phyloP scores from a whole-genome alignment of 1,140 invertebrate species.

The Hyles vespertilio region DNA sequence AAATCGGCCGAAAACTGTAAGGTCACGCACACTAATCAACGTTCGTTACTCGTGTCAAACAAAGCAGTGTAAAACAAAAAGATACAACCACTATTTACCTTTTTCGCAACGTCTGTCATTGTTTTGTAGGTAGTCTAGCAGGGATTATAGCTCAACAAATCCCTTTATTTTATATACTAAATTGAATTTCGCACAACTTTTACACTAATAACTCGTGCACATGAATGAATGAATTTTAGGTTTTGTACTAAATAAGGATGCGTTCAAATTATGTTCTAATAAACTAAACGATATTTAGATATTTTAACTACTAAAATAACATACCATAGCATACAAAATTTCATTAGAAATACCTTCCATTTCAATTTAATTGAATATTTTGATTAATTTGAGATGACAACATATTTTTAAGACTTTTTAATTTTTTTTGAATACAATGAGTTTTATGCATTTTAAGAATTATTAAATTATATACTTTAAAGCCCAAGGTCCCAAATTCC shows the following conservation, averaged over 20 bases:
- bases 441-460: no score
- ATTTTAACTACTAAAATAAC: neutral
- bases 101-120: conserved; percentile 71
- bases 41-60: conserved; percentile 40
- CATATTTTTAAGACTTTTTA: conserved; percentile 25
- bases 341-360: conserved; percentile 26
- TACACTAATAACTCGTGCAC: conserved; percentile 46
- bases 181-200: conserved; percentile 24
- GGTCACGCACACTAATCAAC: conserved; percentile 41
- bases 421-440: conserved; percentile 19
- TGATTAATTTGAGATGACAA: conserved; percentile 9
- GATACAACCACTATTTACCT: conserved; percentile 46
- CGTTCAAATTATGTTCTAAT: conserved; percentile 28
- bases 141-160: conserved; percentile 24
- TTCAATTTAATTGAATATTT: conserved; percentile 12
- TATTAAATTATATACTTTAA: no score
- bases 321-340: conserved; percentile 4
- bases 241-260: conserved; percentile 26
- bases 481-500: no score
- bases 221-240: conserved; percentile 42
- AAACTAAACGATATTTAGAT: neutral
- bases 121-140: conserved; percentile 32
- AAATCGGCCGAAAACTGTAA: conserved; percentile 23
- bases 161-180: conserved; percentile 21
- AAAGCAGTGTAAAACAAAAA: conserved; percentile 32